Evolutionary conservation across 2,113 vertebrate genomes (phyloP), one percentile per base, ranked within the genome.

Genomic region (Antigone vipio): DNA sequence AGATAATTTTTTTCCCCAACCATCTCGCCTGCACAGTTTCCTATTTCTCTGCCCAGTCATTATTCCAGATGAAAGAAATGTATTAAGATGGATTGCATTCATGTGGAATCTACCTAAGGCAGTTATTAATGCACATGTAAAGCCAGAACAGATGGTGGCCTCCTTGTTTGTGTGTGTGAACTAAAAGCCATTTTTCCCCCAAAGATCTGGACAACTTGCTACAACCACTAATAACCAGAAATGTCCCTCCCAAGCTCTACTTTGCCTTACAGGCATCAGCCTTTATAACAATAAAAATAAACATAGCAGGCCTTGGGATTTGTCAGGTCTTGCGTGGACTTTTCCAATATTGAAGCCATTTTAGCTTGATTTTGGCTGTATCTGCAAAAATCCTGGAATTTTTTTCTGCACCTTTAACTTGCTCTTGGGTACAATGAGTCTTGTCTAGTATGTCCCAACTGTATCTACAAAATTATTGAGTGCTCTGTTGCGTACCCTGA

Each of bases 1-100:
- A 52, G 12, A 14, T 20, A 9, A 6, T 22, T 63, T 38, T 38
- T 3, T 1, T 1, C 29, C 23, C 23, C 9, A 24, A 24, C 2
- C 20, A 20, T 55, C 32, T 71, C 88, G 30, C 18, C 68, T 50
- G 35, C 38, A 45, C 12, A n/a, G 20, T 68, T 84, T 77, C 34
- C 44, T 10, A 16, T 63, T 92, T 76, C 44, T 92, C 58, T 88
- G 32, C 26, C 44, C 17, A n/a, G 10, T 74, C 30, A 17, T 80
- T 58, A 62, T 40, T 92, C 34, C 45, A 85, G 35, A 45, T 80
- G 19, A 68, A 73, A 86, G 38, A 53, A 86, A 58, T 35, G 21
- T 1, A 18, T 73, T 60, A 53, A 47, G 45, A 59, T 60, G 63
- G 53, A 49, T 15, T 64, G 26, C 0, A 0, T 52, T 68, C 49